Percentiles rank a stretch among this genome's conserved stretches.
Evolutionary conservation across 2,113 vertebrate species (phyloP).

Genomic region (Theristicus caerulescens): DNA sequence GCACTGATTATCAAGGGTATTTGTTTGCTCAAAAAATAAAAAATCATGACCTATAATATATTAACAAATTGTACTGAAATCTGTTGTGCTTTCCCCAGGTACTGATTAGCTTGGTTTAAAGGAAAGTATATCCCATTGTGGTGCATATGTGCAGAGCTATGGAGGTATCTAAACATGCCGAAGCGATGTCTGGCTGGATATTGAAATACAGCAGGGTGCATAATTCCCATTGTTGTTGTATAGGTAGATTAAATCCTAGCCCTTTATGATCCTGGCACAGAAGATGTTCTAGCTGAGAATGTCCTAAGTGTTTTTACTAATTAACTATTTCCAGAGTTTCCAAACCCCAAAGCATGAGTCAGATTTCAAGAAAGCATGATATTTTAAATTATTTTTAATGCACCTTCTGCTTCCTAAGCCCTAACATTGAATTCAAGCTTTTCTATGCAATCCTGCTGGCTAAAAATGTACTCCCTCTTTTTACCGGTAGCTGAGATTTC

Average conservation of each 20-base stretch:
- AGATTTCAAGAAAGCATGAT: background rate
- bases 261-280: background rate
- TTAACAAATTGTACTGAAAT: background rate
- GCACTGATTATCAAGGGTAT: background rate
- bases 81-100: background rate
- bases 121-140: background rate
- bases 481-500: background rate
- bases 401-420: background rate
- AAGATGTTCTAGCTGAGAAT: background rate
- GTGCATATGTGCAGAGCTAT: background rate
- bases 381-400: conserved; percentile 22
- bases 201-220: background rate
- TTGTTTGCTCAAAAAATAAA: background rate
- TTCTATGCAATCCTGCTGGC: background rate
- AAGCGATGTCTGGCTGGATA: background rate
- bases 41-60: background rate
- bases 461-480: background rate
- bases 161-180: background rate
- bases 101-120: background rate
- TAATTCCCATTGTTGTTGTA: background rate
- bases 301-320: conserved; percentile 15
- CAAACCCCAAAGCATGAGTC: background rate
- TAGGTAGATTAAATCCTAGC: background rate
- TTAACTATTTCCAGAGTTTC: conserved; percentile 20
- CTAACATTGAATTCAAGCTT: background rate